These are phyloP conservation scores for Cladopsammia gracilis DNA, from an alignment of 64 coral and sea anemone genomes.

Conservation along the genomic window DNA sequence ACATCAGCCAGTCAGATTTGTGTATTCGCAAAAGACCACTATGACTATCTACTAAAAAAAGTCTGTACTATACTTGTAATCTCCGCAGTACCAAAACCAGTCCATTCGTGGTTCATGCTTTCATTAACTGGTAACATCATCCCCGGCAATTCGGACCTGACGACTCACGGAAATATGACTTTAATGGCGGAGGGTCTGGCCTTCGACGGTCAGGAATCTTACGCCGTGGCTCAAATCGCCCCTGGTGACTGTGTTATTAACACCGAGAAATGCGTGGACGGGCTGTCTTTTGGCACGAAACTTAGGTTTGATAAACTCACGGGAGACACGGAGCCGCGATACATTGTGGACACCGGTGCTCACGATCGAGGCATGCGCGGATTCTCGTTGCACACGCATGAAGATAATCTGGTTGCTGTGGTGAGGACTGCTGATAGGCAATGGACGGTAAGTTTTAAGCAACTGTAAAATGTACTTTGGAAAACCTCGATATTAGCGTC, in stretches of 20 bases:
- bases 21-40: too few species aligned
- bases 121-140: slow-evolving; percentile 12
- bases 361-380: slow-evolving; percentile 67
- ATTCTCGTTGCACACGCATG: slow-evolving; percentile 69
- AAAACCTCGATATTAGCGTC: too few species aligned
- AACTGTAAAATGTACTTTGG: too few species aligned
- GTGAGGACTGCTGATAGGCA: slow-evolving; percentile 67
- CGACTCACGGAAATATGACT: slow-evolving; percentile 42
- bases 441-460: slow-evolving; percentile 64
- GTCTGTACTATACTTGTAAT: neutral
- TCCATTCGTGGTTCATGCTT: slow-evolving; percentile 70
- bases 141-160: slow-evolving; percentile 45
- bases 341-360: slow-evolving; percentile 90
- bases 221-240: slow-evolving; percentile 39
- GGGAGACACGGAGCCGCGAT: slow-evolving; percentile 53
- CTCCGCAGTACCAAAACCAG: slow-evolving; percentile 57
- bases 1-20: too few species aligned
- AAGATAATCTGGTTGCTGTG: slow-evolving; percentile 60
- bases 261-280: slow-evolving; percentile 59
- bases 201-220: slow-evolving; percentile 52
- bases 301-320: slow-evolving; percentile 51
- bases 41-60: too few species aligned
- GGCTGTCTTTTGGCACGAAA: slow-evolving; percentile 81
- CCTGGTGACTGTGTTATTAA: slow-evolving; percentile 67
- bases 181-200: slow-evolving; percentile 24